These are phyloP conservation scores for Charadrius vociferus DNA, from an alignment of 2,113 vertebrate species.

Conservation along the genomic window DNA sequence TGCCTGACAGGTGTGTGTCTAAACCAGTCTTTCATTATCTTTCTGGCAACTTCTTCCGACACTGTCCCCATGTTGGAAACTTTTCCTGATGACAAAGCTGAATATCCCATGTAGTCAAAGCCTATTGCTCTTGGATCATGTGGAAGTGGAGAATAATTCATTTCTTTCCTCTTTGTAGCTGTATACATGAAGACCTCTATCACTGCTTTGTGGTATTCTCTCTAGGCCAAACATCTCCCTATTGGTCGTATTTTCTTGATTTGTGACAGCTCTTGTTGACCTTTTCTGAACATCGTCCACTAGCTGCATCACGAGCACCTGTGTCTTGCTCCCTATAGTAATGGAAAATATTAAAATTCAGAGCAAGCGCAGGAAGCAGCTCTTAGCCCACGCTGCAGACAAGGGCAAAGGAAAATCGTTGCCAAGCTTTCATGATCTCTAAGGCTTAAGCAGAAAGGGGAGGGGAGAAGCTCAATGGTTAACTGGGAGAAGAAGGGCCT, in stretches of 20 bases:
- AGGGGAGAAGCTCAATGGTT: neutral
- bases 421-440: neutral
- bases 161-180: neutral
- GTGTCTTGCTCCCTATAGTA: neutral
- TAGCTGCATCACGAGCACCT: neutral
- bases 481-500: neutral
- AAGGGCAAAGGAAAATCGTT: neutral
- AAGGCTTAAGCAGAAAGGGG: neutral
- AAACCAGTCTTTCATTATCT: slow-evolving; percentile 6
- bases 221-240: neutral
- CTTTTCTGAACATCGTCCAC: neutral
- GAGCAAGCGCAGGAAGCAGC: neutral
- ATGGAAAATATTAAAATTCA: neutral
- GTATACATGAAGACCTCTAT: neutral
- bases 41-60: neutral
- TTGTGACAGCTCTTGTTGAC: neutral
- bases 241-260: neutral
- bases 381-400: neutral
- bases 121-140: neutral
- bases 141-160: neutral
- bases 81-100: neutral
- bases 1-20: neutral
- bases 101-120: neutral
- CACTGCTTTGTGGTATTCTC: neutral
- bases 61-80: neutral